phyloP scores from a whole-genome alignment of 1,140 invertebrate genomes.

The Antheraea pernyi region DNA sequence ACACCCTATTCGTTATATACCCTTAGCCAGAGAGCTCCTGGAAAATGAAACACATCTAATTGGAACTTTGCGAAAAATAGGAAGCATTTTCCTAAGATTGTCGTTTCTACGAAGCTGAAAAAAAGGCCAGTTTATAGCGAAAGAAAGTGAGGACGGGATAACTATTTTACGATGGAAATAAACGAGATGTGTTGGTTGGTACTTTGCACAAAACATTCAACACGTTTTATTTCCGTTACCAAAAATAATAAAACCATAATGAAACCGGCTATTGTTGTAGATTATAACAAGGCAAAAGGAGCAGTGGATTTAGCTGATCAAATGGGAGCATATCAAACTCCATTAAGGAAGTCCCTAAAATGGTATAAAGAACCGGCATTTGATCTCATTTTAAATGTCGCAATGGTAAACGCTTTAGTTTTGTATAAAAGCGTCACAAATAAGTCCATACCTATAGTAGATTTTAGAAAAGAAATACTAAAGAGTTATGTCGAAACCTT shows the following conservation, averaged over 20 bases:
- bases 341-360: conserved; percentile 46
- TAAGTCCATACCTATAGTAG: neutral
- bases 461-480: too few species aligned
- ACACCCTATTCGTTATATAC: conserved; percentile 63
- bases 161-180: conserved; percentile 68
- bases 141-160: conserved; percentile 58
- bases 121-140: conserved; percentile 48
- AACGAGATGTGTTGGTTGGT: conserved; percentile 56
- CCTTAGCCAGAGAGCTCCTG: conserved; percentile 49
- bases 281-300: too few species aligned
- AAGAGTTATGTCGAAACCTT: too few species aligned
- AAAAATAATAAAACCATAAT: neutral
- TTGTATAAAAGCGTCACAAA: neutral
- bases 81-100: too few species aligned
- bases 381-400: conserved; percentile 43
- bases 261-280: conserved; percentile 22
- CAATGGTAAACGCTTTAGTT: conserved; percentile 31
- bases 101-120: conserved; percentile 55
- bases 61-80: too few species aligned
- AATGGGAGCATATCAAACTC: conserved; percentile 43
- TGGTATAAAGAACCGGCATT: conserved; percentile 54
- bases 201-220: conserved; percentile 56
- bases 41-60: conserved; percentile 46
- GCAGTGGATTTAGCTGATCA: conserved; percentile 54
- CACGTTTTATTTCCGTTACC: conserved; percentile 14